Conservation (phyloP, 53 echinoderm and acorn worm genomes). For the Pentamera pediparva region DNA sequence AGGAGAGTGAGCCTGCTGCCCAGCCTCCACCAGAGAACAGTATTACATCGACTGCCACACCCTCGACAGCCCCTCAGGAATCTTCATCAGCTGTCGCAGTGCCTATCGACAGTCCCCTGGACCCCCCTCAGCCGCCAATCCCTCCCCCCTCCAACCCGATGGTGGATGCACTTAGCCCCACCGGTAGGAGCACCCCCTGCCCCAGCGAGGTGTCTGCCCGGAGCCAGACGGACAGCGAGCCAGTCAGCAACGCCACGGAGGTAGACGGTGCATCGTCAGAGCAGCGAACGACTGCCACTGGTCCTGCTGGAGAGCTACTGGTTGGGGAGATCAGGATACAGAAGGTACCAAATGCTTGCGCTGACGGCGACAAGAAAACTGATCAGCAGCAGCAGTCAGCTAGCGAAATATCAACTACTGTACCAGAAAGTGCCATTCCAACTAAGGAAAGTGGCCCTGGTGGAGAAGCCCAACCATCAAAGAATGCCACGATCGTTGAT, state of each 20-base stretch:
- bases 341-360: conserved; percentile 81
- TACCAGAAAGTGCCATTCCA: not conserved
- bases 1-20: not conserved
- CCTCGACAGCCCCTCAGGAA: not conserved
- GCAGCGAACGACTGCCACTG: not conserved
- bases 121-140: conserved; percentile 17
- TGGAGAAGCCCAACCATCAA: too few relatives aligned
- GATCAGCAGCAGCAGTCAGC: not conserved
- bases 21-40: not conserved
- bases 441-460: not conserved
- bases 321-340: conserved; percentile 87
- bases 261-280: not conserved
- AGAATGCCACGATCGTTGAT: too few relatives aligned
- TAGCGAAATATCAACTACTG: not conserved
- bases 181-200: not conserved
- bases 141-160: conserved; percentile 27
- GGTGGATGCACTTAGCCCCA: conserved; percentile 22
- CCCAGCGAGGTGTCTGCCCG: conserved; percentile 2
- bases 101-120: not conserved
- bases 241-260: not conserved
- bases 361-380: conserved; percentile 24
- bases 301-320: not conserved
- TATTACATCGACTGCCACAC: not conserved
- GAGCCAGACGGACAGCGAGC: not conserved
- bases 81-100: not conserved